A percentile compares a stretch with the other conserved stretches of the same genome.
phyloP scores from a whole-genome alignment of 2,888 invertebrate species.

The Rhagium mordax region DNA sequence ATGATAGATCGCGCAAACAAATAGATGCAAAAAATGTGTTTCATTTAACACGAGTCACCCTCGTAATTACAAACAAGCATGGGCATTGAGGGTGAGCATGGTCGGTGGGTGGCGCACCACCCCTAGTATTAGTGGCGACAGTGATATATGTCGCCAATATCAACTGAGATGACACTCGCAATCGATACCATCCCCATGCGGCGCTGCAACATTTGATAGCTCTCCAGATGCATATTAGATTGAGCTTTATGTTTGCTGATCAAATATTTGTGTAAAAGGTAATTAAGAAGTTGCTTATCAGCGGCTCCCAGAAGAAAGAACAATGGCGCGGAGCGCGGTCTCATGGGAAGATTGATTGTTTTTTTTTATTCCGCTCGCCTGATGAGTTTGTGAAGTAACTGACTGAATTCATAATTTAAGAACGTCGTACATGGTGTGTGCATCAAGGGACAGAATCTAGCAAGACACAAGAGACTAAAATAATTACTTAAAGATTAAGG shows the following conservation, averaged over 20 bases:
- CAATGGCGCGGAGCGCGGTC: not conserved
- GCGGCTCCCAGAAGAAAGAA: conserved; percentile 10
- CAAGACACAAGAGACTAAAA: no score
- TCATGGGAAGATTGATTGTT: conserved; percentile 9
- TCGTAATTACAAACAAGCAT: conserved; percentile 50
- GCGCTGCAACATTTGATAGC: conserved; percentile 32
- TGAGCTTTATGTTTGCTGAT: conserved; percentile 33
- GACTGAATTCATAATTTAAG: not conserved
- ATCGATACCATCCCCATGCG: conserved; percentile 56
- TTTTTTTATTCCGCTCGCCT: not conserved
- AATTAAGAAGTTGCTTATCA: conserved; percentile 42
- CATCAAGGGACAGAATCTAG: no score
- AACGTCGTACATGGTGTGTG: no score
- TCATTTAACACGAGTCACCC: conserved; percentile 46
- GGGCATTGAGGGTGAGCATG: conserved; percentile 31
- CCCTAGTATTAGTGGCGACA: conserved; percentile 60
- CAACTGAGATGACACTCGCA: conserved; percentile 61
- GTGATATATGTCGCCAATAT: conserved; percentile 66
- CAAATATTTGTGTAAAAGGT: conserved; percentile 43
- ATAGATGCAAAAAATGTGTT: conserved; percentile 45
- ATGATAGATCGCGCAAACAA: conserved; percentile 49
- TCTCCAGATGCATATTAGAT: conserved; percentile 52
- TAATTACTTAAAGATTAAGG: no score
- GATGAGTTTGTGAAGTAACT: not conserved
- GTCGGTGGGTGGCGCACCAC: conserved; percentile 53